These are phyloP conservation scores for Ctenomys sociabilis DNA, from an alignment of 2,113 vertebrate species.

Conservation along the genomic window DNA sequence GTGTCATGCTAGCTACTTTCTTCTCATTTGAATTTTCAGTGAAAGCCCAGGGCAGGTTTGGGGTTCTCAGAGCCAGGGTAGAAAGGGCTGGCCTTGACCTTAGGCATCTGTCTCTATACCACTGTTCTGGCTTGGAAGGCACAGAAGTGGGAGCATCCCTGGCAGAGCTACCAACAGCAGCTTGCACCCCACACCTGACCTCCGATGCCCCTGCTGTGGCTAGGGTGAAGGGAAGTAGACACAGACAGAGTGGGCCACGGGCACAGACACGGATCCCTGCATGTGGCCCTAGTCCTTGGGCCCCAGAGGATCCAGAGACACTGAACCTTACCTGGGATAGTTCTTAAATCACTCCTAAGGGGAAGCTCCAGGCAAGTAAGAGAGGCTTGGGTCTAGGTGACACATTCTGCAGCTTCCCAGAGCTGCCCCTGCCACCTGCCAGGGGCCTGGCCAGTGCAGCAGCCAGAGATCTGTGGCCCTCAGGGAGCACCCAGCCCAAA, in stretches of 20 bases:
- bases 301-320: background rate
- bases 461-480: background rate
- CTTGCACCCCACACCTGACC: accelerated
- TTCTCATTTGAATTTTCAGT: background rate
- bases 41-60: background rate
- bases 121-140: background rate
- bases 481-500: background rate
- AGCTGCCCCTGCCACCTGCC: background rate
- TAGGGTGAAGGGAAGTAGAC: background rate
- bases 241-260: background rate
- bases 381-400: background rate
- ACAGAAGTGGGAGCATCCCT: background rate
- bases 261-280: background rate
- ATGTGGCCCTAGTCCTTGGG: background rate
- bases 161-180: background rate
- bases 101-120: background rate
- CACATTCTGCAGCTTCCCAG: background rate
- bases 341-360: background rate
- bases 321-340: background rate
- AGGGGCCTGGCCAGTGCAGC: background rate
- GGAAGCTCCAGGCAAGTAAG: background rate
- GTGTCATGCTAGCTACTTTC: background rate
- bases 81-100: background rate
- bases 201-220: background rate
- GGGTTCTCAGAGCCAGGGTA: background rate